phyloP scores from a whole-genome alignment of 2,797 vertebrate species.

The Sebastiscus albofasciatus region DNA sequence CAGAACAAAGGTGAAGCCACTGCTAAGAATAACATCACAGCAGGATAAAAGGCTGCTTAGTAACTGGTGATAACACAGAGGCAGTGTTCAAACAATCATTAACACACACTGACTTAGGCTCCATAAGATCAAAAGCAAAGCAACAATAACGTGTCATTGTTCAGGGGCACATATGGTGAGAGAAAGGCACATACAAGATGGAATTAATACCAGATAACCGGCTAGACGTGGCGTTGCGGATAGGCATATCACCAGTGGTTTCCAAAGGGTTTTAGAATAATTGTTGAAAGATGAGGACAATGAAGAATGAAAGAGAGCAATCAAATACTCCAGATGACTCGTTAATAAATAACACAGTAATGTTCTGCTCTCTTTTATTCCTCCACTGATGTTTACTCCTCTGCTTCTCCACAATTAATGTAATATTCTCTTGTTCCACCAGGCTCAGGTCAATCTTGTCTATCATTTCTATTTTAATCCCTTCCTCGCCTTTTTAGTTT shows the following conservation, averaged over 20 bases:
- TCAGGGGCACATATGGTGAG: slow-evolving; percentile 43
- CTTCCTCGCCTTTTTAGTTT: background rate
- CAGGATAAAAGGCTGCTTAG: slow-evolving; percentile 36
- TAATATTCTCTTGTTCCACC: background rate
- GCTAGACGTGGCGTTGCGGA: slow-evolving; percentile 11
- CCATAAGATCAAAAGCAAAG: slow-evolving; percentile 39
- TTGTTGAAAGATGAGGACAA: background rate
- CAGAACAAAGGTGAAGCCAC: slow-evolving; percentile 37
- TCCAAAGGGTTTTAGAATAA: slow-evolving; percentile 18
- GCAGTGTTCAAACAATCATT: slow-evolving; percentile 61
- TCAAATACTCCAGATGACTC: slow-evolving; percentile 17
- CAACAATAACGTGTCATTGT: slow-evolving; percentile 47
- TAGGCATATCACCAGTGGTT: background rate
- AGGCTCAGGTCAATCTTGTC: background rate
- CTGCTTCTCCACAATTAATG: background rate
- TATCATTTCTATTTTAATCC: slow-evolving; percentile 32
- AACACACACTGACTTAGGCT: slow-evolving; percentile 21
- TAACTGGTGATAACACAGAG: slow-evolving; percentile 23
- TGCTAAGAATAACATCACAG: slow-evolving; percentile 55
- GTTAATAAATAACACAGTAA: background rate
- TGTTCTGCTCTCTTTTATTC: slow-evolving; percentile 4
- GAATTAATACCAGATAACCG: slow-evolving; percentile 39
- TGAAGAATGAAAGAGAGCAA: background rate
- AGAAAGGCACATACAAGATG: slow-evolving; percentile 19
- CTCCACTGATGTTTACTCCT: background rate